These are phyloP conservation scores for Zoanthus sansibaricus DNA, from an alignment of 92 coral and sea anemone species.

Conservation along the genomic window DNA sequence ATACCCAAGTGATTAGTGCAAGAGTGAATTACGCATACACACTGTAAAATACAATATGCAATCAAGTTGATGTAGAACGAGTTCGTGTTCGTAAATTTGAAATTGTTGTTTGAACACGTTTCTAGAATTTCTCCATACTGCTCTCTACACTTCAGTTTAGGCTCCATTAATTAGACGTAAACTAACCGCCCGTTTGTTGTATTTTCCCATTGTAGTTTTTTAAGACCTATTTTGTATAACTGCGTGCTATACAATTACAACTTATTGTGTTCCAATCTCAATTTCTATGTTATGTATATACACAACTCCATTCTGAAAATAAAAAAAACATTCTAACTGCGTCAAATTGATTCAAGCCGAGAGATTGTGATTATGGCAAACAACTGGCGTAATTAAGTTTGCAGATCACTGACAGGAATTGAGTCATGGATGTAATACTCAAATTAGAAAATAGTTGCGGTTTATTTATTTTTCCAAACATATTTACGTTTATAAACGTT, in stretches of 20 bases:
- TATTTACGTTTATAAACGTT: background rate
- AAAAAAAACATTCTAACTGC: background rate
- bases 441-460: background rate
- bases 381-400: constrained; percentile 20
- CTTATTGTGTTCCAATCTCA: constrained; percentile 6
- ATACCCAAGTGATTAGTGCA: background rate
- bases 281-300: constrained; percentile 12
- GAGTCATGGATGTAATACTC: background rate
- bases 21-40: background rate
- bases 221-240: background rate
- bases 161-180: background rate
- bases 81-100: background rate
- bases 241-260: background rate
- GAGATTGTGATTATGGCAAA: background rate
- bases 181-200: constrained; percentile 4
- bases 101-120: background rate
- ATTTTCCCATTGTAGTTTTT: background rate
- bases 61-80: background rate
- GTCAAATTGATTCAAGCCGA: constrained; percentile 21
- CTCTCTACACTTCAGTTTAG: background rate
- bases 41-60: background rate
- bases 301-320: constrained; percentile 5
- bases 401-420: background rate
- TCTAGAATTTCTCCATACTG: background rate
- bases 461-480: background rate